Conservation (phyloP, 2,888 invertebrate species). For the Ophion costatus region DNA sequence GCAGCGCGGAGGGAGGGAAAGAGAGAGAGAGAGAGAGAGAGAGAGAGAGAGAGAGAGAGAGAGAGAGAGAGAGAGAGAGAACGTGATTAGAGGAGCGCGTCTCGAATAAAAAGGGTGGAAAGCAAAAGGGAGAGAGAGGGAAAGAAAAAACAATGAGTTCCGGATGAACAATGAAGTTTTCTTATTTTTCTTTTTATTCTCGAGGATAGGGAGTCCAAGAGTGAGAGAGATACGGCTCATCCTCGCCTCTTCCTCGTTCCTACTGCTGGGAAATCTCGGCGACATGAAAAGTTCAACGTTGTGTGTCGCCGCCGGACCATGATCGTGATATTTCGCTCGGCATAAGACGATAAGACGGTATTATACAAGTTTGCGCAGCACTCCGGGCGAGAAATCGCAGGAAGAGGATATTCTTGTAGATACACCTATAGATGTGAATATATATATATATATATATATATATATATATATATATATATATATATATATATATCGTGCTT, state of each 20-base stretch:
- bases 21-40: slow-evolving; percentile 6
- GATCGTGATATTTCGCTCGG: slow-evolving; percentile 59
- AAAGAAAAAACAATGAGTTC: slow-evolving; percentile 23
- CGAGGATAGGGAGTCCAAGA: neutral
- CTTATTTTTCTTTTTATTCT: slow-evolving; percentile 54
- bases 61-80: slow-evolving; percentile 6
- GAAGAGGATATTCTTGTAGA: slow-evolving; percentile 45
- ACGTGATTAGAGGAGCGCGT: slow-evolving; percentile 43
- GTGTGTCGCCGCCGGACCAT: slow-evolving; percentile 55
- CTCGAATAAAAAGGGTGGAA: slow-evolving; percentile 35
- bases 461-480: neutral
- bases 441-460: neutral
- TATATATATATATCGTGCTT: slow-evolving; percentile 21
- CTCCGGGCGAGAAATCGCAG: slow-evolving; percentile 54
- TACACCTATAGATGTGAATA: neutral
- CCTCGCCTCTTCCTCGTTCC: too few species aligned
- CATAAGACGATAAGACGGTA: slow-evolving; percentile 63
- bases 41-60: slow-evolving; percentile 29
- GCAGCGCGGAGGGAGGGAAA: slow-evolving; percentile 4
- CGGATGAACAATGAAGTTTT: slow-evolving; percentile 60
- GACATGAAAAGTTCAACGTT: slow-evolving; percentile 62
- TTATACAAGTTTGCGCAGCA: slow-evolving; percentile 60
- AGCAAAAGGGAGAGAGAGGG: neutral
- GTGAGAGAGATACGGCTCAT: slow-evolving; percentile 2
- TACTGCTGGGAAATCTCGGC: slow-evolving; percentile 17